phyloP scores from a whole-genome alignment of 2,113 vertebrate species.

The Pomatorhinus ruficollis region DNA sequence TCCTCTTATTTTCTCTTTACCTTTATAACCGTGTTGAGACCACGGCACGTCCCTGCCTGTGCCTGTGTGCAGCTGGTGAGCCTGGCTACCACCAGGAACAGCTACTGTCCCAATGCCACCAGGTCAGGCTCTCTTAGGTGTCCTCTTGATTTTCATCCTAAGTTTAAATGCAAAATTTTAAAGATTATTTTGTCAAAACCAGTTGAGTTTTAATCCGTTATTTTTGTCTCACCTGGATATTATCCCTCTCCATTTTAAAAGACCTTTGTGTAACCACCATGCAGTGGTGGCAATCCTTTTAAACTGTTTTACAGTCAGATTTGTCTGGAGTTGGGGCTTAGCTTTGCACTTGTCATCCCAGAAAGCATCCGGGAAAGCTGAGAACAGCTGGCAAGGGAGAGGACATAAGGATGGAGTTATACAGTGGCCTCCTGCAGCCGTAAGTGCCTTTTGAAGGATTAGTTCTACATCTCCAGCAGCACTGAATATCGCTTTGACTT shows the following conservation, averaged over 20 bases:
- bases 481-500: slow-evolving; percentile 21
- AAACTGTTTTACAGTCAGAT: not conserved
- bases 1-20: not conserved
- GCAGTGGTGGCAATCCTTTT: not conserved
- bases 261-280: not conserved
- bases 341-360: not conserved
- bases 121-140: not conserved
- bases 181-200: not conserved
- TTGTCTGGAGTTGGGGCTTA: not conserved
- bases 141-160: not conserved
- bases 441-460: not conserved
- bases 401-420: not conserved
- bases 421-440: not conserved
- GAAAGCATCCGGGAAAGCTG: not conserved
- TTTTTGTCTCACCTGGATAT: not conserved
- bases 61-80: not conserved
- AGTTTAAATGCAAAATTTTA: not conserved
- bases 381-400: not conserved
- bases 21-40: not conserved
- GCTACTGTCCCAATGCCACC: rapidly evolving
- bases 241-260: not conserved
- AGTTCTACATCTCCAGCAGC: slow-evolving; percentile 40
- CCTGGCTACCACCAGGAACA: rapidly evolving
- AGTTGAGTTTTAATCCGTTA: not conserved
- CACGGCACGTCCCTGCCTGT: not conserved